Base-by-base conservation (phyloP, 1,140 invertebrate species). In the Akabosia matsudoensis region DNA sequence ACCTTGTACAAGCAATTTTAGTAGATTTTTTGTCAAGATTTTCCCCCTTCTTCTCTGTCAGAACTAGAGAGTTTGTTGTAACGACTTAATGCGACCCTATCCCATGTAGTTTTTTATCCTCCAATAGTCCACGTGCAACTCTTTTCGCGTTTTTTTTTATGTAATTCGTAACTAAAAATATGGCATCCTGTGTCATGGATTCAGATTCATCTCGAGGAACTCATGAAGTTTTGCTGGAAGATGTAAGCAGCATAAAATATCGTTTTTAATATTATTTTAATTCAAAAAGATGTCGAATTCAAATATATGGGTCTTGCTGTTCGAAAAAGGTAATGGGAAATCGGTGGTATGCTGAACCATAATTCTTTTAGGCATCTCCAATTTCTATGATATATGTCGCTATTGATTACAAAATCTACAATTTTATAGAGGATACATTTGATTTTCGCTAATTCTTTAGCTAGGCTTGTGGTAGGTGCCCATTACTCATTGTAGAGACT, bases 181-280 rank as follows among this genome's bases (percentile, higher is more conserved):
- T 67, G 61, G 61, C 61, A 30, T 67, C 61, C 10, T 67, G 61
- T 67, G 61, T 67, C 61, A 67, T 67, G 61, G 61, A 67, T 67
- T 16, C 61, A 28, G 61, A 67, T 7, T 67, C 31, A 67, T 24
- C 61, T 30, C 2, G 61, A 67, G 24, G 26, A 10, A 22, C 61
- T 30, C 61, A 67, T 13, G 61, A 67, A 4, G 22, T 67, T 28
- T 67, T 67, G 61, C 28, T 67, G 61, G 61, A 67, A 31, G 61
- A 67, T 67, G 61, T 67, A 67, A 67, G 61, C 61, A 30, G 13
- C 28, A 45, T 45, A 45, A 45, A 10, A 45, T 45, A 18, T 10
- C 37, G 18, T 45, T 10, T 10, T 45, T 45, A 45, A 45, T 18
- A 45, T 10, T 45, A 45, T 10, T 45, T 45, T 45, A 45, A 45